Conservation (phyloP, 2,113 vertebrate species). For the Esox niger region DNA sequence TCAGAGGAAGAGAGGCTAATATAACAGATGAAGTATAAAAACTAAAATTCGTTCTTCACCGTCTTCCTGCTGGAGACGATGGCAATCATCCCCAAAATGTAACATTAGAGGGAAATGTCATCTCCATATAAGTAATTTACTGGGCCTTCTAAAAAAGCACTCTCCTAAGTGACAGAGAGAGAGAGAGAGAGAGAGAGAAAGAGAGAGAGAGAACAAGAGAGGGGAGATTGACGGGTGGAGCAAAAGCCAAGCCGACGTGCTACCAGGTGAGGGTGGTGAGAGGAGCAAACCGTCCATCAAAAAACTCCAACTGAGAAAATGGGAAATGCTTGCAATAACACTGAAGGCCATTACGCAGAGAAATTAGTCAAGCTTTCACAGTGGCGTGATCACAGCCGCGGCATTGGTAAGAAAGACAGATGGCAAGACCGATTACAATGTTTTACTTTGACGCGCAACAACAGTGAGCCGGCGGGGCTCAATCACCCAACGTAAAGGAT, state of each 20-base stretch:
- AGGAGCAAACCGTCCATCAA: neutral
- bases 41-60: conserved; percentile 29
- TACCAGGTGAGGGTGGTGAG: neutral
- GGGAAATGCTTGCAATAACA: too few relatives aligned
- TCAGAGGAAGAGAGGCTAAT: conserved; percentile 6
- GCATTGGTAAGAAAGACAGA: neutral
- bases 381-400: neutral
- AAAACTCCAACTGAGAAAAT: neutral
- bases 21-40: conserved; percentile 43
- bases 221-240: conserved; percentile 2
- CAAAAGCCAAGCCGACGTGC: neutral
- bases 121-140: conserved; percentile 54
- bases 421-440: neutral
- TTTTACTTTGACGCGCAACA: neutral
- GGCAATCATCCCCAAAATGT: conserved; percentile 51
- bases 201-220: conserved; percentile 24
- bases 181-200: conserved; percentile 25
- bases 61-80: conserved; percentile 31
- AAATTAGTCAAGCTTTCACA: neutral
- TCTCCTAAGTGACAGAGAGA: conserved; percentile 43
- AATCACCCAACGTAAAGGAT: neutral
- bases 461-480: neutral
- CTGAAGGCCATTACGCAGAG: neutral
- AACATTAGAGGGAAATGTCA: conserved; percentile 66
- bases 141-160: conserved; percentile 43